Evolutionary conservation across 2,113 vertebrate species (phyloP), one percentile per base, ranked within the genome.

Genomic region (Aleadryas rufinucha): DNA sequence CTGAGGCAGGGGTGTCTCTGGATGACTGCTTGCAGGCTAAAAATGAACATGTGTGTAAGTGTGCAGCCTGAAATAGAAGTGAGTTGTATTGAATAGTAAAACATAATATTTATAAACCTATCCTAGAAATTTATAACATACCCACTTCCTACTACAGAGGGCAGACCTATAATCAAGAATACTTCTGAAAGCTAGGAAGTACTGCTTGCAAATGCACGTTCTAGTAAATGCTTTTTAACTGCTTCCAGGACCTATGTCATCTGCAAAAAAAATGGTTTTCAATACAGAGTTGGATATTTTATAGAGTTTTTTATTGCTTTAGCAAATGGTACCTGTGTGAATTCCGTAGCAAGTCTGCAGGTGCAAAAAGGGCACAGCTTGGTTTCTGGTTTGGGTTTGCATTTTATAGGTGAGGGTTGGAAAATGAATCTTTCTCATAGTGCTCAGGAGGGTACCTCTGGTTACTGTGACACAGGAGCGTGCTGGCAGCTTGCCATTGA

Each of bases 381-480:
- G 18, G 16, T 17, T 84, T 89, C 41, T 76, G 30, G 5, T 16
- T 64, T 53, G 50, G 26, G 26, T 65, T 84, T 72, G 18, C 17
- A 12, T 74, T 72, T 50, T 35, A 39, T 41, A 19, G 13, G 33
- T 19, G 7, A 18, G 12, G 12, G 6, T 1, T 53, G 54, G 22
- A 12, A 42, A 70, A 44, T 27, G 0, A 27, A 28, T 27, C 11
- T 60, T 80, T 50, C 15, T 27, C 19, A 4, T 3, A 4, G 6
- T 56, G 77, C 17, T 74, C 50, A 20, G 35, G 37, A 54, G 5
- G 19, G 8, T n/a, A 13, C 6, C 19, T 65, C 45, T 39, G 28
- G 54, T 31, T 53, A 8, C 23, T 10, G 15, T 1, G 1, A 13
- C 2, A 27, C 45, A 24, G 63, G 56, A 27, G 18, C 0, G 3